Base-by-base conservation (phyloP, 2,888 invertebrate genomes). In the Aethes cnicana region DNA sequence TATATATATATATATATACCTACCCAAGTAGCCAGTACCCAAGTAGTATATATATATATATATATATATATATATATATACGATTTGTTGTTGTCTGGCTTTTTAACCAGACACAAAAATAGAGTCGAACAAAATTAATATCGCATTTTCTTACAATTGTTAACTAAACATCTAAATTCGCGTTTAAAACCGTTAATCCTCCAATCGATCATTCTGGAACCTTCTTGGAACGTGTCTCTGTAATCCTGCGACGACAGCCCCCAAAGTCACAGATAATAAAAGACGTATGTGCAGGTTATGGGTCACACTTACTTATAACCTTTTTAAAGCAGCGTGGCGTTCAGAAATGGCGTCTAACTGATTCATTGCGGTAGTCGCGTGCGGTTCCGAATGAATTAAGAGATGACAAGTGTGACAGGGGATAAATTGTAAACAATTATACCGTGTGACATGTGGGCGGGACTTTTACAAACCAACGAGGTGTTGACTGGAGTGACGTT, bases 381-480 rank as follows among this genome's bases (percentile, higher is more conserved):
- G 60, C 54, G 66, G 68, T 63, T 68, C 64, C 62, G 57, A 63
- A 74, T 60, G 79, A 74, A 84, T 85, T 84, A 81, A 62, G 69
- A 72, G 79, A 76, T 85, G 87, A 87, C 86, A 84, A 69, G 69
- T 68, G 70, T 72, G 87, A 84, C 87, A 79, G 79, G 66, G 64
- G 68, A 87, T 84, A 78, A 74, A 88, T 87, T 62, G 78, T 74
- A 59, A 74, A 77, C 84, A 84, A 85, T 84, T 82, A 81, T 69
- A 69, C 59, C 44, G 16, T 36, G 57, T 64, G 64, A 72, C 66
- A 64, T 68, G 70, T 74, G 68, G 67, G 66, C 60, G 63, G 68
- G 61, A 64, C 71, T 66, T 68, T 65, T 49, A 35, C 37, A 20
- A 16, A 5, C 12, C 8, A 17, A 21, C 17, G 21, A 32, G 16